A percentile compares a stretch with the other conserved stretches of the same genome.
Evolutionary conservation across 2,113 vertebrate genomes (phyloP).

Genomic region (Larimichthys crocea): DNA sequence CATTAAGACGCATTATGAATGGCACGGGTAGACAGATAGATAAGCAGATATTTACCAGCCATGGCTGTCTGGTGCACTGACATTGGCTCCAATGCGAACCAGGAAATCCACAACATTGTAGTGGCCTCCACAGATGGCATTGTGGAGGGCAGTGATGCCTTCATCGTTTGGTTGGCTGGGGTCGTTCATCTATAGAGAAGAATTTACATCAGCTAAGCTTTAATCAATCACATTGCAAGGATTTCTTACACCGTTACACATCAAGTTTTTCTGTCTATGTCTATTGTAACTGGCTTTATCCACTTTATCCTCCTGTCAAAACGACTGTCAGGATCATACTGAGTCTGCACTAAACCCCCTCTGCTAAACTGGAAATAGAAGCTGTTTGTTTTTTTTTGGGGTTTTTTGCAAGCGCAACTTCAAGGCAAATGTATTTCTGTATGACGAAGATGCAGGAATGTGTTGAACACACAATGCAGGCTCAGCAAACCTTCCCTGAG

Average conservation of each 20-base stretch:
- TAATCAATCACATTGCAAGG: background rate
- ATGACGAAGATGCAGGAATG: background rate
- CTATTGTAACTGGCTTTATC: background rate
- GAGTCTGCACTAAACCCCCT: background rate
- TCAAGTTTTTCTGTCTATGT: background rate
- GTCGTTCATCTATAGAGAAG: slow-evolving; percentile 85
- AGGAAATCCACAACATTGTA: slow-evolving; percentile 90
- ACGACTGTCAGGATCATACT: background rate
- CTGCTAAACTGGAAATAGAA: slow-evolving; percentile 1
- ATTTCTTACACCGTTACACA: background rate
- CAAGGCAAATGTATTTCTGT: slow-evolving; percentile 1
- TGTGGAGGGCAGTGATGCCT: slow-evolving; percentile 94
- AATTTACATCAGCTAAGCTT: background rate
- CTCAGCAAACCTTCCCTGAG: slow-evolving; percentile 20
- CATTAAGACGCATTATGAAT: background rate
- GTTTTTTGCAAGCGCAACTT: background rate
- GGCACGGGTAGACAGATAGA: no score
- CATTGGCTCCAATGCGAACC: slow-evolving; percentile 88
- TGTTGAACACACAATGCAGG: background rate
- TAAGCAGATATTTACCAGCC: slow-evolving; percentile 86
- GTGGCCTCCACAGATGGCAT: slow-evolving; percentile 92
- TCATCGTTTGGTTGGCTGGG: slow-evolving; percentile 93
- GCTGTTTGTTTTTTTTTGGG: background rate
- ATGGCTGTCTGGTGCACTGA: slow-evolving; percentile 92
- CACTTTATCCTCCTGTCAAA: background rate